Evolutionary conservation across 23 tunicate genomes (phyloP).

Genomic region (Ascidia mentula): DNA sequence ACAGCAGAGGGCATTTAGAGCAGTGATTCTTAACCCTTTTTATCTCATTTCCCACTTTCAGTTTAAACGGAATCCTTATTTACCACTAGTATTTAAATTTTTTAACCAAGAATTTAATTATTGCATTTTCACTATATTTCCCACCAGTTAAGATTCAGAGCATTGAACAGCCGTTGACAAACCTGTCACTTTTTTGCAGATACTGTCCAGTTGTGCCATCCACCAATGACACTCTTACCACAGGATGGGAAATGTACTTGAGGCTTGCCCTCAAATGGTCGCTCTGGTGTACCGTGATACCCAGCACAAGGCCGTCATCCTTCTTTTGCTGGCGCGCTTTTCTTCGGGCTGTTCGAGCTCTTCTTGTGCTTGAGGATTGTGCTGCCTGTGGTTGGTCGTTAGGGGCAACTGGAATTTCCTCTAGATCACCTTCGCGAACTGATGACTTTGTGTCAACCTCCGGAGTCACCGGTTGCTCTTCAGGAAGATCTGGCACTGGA

Average conservation of each 20-base stretch:
- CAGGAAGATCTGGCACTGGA: background rate
- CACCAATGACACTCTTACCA: slow-evolving; percentile 83
- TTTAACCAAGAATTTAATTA: no score
- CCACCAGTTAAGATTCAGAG: background rate
- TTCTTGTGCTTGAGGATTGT: background rate
- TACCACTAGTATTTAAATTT: no score
- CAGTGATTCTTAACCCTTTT: no score
- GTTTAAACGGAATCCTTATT: no score
- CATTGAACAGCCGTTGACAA: background rate
- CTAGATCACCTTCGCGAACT: background rate
- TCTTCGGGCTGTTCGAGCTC: background rate
- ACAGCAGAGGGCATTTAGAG: no score
- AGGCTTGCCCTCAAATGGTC: slow-evolving; percentile 77
- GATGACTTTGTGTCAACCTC: background rate
- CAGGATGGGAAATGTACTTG: slow-evolving; percentile 74
- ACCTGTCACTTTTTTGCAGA: slow-evolving; percentile 60
- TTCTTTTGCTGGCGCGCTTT: background rate
- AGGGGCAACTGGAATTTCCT: slow-evolving; percentile 5
- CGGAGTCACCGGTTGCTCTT: background rate
- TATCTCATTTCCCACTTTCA: no score
- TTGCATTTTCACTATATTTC: no score
- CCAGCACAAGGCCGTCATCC: slow-evolving; percentile 69
- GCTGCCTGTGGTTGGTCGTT: slow-evolving; percentile 5
- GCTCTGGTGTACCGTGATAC: slow-evolving; percentile 71
- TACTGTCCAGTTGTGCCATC: slow-evolving; percentile 62